A percentile compares a stretch with the other conserved stretches of the same genome.
Evolutionary conservation across 2,113 vertebrate genomes (phyloP).

Genomic region (Poeciliopsis prolifica): DNA sequence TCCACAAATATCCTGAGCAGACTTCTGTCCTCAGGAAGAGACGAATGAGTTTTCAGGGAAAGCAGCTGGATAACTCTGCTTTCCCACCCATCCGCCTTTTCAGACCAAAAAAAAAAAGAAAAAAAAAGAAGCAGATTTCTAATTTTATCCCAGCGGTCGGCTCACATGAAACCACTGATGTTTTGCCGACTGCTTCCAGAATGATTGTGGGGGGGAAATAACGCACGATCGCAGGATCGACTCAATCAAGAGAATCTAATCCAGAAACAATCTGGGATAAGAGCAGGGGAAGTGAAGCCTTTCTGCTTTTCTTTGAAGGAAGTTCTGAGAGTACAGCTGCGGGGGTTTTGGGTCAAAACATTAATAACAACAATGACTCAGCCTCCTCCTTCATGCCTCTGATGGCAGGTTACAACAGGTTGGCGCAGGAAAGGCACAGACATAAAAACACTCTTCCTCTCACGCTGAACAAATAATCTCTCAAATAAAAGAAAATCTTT

Average conservation of each 20-base stretch:
- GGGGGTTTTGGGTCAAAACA: conserved; percentile 29
- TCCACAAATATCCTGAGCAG: conserved; percentile 9
- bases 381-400: not conserved
- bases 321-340: not conserved
- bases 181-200: conserved; percentile 10
- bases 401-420: conserved; percentile 51
- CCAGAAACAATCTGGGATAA: not conserved
- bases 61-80: conserved; percentile 2
- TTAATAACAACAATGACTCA: not conserved
- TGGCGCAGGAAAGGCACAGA: not conserved
- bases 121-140: conserved; percentile 8
- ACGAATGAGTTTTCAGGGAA: conserved; percentile 39
- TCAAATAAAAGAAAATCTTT: too few species aligned
- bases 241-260: not conserved
- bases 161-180: conserved; percentile 26
- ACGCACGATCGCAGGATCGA: not conserved
- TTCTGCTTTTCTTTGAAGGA: not conserved
- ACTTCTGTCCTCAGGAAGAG: conserved; percentile 1
- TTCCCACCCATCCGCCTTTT: conserved; percentile 28
- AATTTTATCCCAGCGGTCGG: conserved; percentile 33
- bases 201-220: not conserved
- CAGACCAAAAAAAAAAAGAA: not conserved
- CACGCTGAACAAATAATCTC: not conserved
- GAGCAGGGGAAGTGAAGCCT: not conserved
- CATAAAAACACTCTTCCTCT: not conserved